These are phyloP conservation scores for Meliscaeva auricollis DNA, from an alignment of 2,888 invertebrate species.

Conservation along the genomic window DNA sequence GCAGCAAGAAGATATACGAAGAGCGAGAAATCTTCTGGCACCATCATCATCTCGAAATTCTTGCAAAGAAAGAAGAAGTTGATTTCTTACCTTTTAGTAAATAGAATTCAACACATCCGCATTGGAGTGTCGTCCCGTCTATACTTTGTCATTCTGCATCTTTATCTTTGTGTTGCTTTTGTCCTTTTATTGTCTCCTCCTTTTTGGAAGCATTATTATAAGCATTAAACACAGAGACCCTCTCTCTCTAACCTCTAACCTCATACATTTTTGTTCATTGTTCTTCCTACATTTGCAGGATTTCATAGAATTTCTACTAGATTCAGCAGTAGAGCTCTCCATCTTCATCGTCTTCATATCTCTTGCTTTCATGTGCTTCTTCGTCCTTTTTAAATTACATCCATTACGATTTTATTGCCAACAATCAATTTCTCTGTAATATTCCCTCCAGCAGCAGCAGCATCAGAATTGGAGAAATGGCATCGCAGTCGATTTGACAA, in stretches of 20 bases:
- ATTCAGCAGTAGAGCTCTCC: background rate
- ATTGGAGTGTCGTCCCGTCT: constrained; percentile 29
- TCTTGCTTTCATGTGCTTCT: constrained; percentile 23
- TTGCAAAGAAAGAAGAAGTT: constrained; percentile 5
- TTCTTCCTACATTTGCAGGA: background rate
- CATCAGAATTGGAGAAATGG: constrained; percentile 32
- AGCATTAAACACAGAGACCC: constrained; percentile 20
- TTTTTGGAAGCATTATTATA: no score
- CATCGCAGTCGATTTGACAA: constrained; percentile 31
- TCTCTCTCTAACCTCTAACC: background rate
- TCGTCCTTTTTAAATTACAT: constrained; percentile 59
- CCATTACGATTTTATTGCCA: constrained; percentile 70
- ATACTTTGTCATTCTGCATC: constrained; percentile 46
- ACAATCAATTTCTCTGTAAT: constrained; percentile 68
- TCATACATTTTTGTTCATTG: constrained; percentile 1
- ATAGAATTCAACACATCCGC: constrained; percentile 49
- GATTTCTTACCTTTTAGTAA: constrained; percentile 52
- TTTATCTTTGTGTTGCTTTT: constrained; percentile 17
- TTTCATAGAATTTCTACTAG: background rate
- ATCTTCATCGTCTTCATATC: background rate
- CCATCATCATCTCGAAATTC: background rate
- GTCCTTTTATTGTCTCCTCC: background rate
- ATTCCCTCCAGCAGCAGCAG: constrained; percentile 52
- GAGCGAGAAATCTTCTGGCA: no score
- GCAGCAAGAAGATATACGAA: no score